Conservation (phyloP, 2,888 invertebrate species). For the Osedax fenrisi region DNA sequence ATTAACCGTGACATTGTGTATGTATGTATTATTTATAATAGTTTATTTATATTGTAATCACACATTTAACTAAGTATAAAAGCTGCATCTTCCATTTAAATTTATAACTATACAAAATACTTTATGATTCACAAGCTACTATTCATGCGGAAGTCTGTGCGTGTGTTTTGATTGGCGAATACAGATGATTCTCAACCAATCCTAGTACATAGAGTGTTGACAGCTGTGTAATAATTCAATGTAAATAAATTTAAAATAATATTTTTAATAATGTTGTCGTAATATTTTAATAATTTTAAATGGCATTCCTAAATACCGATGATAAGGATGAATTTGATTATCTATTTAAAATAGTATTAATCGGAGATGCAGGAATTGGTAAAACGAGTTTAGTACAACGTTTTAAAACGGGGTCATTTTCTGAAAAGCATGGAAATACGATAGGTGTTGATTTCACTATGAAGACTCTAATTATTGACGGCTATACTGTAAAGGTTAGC, state of each 20-base stretch:
- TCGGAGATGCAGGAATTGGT: conserved; percentile 59
- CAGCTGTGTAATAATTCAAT: no score
- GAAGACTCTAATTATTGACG: conserved; percentile 86
- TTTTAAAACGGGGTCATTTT: conserved; percentile 84
- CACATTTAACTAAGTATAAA: no score
- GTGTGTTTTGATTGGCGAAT: no score
- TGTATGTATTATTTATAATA: background rate
- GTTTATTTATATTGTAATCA: background rate
- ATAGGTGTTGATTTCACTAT: conserved; percentile 96
- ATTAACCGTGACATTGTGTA: conserved; percentile 40
- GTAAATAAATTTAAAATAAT: background rate
- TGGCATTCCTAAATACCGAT: conserved; percentile 34
- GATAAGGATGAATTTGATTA: conserved; percentile 66
- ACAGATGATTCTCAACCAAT: no score
- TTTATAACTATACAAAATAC: no score
- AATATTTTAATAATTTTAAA: background rate
- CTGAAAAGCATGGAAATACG: conserved; percentile 80
- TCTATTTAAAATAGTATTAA: conserved; percentile 83
- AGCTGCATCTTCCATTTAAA: no score
- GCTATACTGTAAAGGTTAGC: conserved; percentile 78
- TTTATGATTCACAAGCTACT: background rate
- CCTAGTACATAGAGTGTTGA: no score
- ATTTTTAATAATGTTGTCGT: no score
- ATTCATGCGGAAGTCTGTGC: background rate
- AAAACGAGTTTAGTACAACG: conserved; percentile 90